Base-by-base conservation (phyloP, 2,888 invertebrate species). In the Lissonota sp. region DNA sequence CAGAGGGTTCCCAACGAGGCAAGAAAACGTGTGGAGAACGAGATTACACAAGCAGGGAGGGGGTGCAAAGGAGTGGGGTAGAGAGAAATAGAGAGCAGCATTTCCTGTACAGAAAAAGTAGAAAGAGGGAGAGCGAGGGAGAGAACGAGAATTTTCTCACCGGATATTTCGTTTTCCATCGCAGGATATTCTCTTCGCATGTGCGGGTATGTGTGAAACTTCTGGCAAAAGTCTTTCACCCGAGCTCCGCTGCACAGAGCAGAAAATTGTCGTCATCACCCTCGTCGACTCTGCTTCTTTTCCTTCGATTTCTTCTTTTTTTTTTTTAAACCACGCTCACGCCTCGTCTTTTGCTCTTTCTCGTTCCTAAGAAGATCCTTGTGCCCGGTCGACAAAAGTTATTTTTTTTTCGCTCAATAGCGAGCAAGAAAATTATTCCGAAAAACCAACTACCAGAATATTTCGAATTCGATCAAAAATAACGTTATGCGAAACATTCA, bases 111-210 rank as follows among this genome's bases (percentile, higher is more conserved):
- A 12, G 40, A 58, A 49, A 58, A 10, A 66, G 46, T 14, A 8
- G 39, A 14, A 0, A 53, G 53, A 69, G 37, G 40, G 55, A 55
- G 69, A 58, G 69, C 63, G 70, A 40, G 37, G 6, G 26, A 62
- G 10, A 57, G 46, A 62, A 37, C 66, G 39, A 14, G 42, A 66
- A 26, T 51, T 26, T 70, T 64, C 16, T 53, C 26, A 26, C 46
- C 57, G 53, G 73, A 70, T 73, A 70, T 81, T 80, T 70, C 58
- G 69, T 64, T 71, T 71, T 70, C 26, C 78, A 60, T 72, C 46
- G 71, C 42, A 26, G 26, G 26, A 26, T 26, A 3, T 26, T 26
- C 26, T 26, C 7, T 26, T 42, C 51, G 42, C n/a, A 6, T 40
- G 63, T 26, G n/a, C 16, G 39, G 14, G 53, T 62, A 51, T 60